phyloP scores from a whole-genome alignment of 2,888 invertebrate species.

The Sicus ferrugineus region DNA sequence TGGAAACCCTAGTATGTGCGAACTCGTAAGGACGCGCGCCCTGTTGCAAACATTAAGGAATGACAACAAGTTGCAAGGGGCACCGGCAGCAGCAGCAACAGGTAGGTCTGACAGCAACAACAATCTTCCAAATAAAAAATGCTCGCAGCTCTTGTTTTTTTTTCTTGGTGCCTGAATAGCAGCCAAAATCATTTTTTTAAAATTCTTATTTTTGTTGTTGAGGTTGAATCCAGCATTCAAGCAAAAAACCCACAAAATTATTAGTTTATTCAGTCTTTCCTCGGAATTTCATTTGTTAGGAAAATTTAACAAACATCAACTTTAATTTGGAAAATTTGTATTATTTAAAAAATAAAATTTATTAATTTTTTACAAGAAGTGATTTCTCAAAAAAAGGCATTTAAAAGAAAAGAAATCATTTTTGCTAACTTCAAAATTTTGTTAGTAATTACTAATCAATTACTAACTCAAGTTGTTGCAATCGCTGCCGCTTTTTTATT shows the following conservation, averaged over 20 bases:
- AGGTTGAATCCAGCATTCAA: slow-evolving; percentile 7
- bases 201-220: background rate
- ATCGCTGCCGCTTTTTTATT: slow-evolving; percentile 6
- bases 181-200: background rate
- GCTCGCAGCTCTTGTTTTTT: background rate
- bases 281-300: background rate
- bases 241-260: background rate
- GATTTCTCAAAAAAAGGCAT: background rate
- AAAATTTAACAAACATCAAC: background rate
- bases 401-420: background rate
- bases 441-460: background rate
- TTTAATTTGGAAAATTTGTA: background rate
- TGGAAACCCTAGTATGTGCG: no score
- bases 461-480: background rate
- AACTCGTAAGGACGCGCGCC: background rate
- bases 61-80: slow-evolving; percentile 22
- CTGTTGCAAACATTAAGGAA: background rate
- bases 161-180: background rate
- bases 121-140: slow-evolving; percentile 9
- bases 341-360: no score
- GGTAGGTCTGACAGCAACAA: slow-evolving; percentile 39
- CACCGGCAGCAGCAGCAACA: slow-evolving; percentile 39
- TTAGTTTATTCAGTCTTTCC: background rate
- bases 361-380: background rate
- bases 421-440: background rate